These are phyloP conservation scores for Zosterops japonicus DNA, from an alignment of 2,113 vertebrate genomes.

Conservation along the genomic window DNA sequence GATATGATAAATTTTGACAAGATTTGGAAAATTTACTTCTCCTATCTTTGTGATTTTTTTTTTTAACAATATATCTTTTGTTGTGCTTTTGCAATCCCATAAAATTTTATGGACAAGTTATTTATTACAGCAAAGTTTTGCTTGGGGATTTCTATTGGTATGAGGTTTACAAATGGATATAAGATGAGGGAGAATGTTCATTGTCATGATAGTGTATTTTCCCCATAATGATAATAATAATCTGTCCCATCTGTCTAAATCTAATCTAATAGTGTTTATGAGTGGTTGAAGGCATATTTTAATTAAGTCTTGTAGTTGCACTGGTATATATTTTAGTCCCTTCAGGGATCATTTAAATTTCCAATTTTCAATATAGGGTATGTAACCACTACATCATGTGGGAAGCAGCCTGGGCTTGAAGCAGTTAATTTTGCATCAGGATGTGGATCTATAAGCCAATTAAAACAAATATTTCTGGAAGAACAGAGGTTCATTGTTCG, in stretches of 20 bases:
- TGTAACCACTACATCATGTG: not conserved
- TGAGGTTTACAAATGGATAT: not conserved
- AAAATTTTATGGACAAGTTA: not conserved
- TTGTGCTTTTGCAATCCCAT: not conserved
- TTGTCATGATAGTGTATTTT: conserved; percentile 13
- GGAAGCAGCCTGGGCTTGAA: not conserved
- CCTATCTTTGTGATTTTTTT: not conserved
- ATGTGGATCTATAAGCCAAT: not conserved
- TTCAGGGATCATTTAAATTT: conserved; percentile 35
- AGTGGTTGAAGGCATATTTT: conserved; percentile 34
- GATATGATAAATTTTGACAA: not conserved
- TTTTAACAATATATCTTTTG: not conserved
- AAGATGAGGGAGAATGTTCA: not conserved
- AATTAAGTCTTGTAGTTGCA: conserved; percentile 47
- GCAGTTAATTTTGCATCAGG: conserved; percentile 13
- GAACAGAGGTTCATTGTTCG: not conserved
- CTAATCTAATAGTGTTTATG: conserved; percentile 53
- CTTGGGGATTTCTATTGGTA: conserved; percentile 13
- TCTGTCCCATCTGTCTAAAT: conserved; percentile 63
- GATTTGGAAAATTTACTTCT: not conserved
- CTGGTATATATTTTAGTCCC: conserved; percentile 24
- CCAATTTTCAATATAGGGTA: not conserved
- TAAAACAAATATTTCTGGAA: not conserved
- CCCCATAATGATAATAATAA: conserved; percentile 40
- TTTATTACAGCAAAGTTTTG: conserved; percentile 18